Conservation (phyloP, 1,140 invertebrate species). For the Conus ventricosus region DNA sequence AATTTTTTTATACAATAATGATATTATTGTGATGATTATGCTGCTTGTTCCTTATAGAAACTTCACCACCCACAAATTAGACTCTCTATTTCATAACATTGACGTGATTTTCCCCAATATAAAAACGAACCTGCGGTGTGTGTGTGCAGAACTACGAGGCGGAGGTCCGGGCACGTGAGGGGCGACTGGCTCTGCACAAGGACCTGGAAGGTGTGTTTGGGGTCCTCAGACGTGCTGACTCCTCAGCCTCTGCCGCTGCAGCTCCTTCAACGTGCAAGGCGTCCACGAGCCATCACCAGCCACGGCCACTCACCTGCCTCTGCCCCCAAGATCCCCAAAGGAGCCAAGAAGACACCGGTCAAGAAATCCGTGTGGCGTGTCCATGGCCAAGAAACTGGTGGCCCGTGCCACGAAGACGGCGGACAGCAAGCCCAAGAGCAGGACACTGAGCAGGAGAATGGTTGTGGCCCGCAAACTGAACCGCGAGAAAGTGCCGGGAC, state of each 20-base stretch:
- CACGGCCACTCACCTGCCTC: background rate
- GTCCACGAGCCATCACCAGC: background rate
- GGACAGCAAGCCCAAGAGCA: background rate
- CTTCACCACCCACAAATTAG: no score
- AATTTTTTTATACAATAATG: background rate
- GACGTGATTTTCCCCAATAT: no score
- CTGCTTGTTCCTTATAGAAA: background rate
- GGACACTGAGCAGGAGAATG: background rate
- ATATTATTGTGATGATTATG: background rate
- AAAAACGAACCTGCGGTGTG: background rate
- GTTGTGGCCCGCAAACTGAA: constrained; percentile 38
- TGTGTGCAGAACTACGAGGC: constrained; percentile 34
- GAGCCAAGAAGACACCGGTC: background rate
- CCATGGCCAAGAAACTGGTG: constrained; percentile 3
- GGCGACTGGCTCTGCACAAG: background rate
- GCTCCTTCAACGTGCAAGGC: background rate
- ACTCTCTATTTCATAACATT: no score
- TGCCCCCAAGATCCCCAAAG: background rate
- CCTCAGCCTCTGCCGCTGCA: background rate
- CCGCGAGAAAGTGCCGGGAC: constrained; percentile 45
- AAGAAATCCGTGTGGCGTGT: background rate
- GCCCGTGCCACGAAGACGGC: background rate
- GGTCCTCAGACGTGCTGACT: constrained; percentile 44
- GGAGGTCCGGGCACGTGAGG: constrained; percentile 37
- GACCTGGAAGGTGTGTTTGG: constrained; percentile 42